Evolutionary conservation across 2,113 vertebrate species (phyloP).

Genomic region (Brachirus orientalis): DNA sequence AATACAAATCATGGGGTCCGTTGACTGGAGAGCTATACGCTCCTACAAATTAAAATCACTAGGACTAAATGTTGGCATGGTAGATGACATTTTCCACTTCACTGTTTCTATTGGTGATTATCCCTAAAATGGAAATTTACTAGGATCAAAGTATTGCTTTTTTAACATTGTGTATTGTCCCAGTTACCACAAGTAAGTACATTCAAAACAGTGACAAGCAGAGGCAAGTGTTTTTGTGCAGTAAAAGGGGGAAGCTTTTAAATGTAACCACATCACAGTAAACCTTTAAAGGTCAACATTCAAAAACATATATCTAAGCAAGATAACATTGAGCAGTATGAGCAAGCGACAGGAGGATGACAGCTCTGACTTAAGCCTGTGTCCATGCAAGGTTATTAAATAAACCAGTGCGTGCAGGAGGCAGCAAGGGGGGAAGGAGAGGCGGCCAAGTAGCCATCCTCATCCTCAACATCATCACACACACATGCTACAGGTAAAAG

Average conservation of each 20-base stretch:
- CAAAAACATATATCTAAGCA: conserved; percentile 3
- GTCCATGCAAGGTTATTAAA: conserved; percentile 11
- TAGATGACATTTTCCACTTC: no score
- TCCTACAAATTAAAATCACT: no score
- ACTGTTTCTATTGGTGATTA: no score
- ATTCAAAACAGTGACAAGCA: no score
- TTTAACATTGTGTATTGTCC: no score
- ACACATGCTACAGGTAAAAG: conserved; percentile 70
- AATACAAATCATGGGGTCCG: no score
- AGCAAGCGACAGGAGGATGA: conserved; percentile 5
- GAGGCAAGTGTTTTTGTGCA: no score
- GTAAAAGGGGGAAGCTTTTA: background rate
- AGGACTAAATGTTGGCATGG: no score
- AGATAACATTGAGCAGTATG: background rate
- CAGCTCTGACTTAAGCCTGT: background rate
- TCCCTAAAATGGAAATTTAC: no score
- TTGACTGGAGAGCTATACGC: no score
- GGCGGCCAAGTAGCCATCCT: conserved; percentile 44
- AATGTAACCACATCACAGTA: conserved; percentile 13
- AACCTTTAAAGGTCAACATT: background rate
- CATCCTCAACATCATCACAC: conserved; percentile 14
- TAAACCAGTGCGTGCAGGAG: conserved; percentile 26
- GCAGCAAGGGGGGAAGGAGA: conserved; percentile 19
- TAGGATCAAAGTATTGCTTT: no score
- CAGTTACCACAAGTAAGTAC: no score